phyloP scores from a whole-genome alignment of 2,888 invertebrate species.

The Amaurobius ferox region DNA sequence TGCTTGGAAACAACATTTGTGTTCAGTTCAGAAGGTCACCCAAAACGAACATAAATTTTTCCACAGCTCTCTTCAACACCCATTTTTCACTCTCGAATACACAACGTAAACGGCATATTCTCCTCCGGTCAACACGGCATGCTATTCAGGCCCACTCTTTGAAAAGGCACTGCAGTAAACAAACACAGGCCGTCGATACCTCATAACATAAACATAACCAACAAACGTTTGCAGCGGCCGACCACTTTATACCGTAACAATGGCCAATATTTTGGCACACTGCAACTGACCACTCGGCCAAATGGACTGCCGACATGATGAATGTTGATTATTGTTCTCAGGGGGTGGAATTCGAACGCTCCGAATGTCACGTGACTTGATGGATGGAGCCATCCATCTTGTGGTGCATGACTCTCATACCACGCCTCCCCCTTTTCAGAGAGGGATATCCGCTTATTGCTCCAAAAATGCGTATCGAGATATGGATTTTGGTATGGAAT shows the following conservation, averaged over 20 bases:
- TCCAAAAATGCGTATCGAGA: neutral
- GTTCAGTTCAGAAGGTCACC: neutral
- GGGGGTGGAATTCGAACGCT: constrained; percentile 22
- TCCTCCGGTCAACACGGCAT: neutral
- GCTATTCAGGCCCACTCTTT: neutral
- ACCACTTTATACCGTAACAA: neutral
- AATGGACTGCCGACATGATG: constrained; percentile 64
- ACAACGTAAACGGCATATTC: neutral
- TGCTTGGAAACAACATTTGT: constrained; percentile 9
- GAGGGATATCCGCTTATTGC: neutral
- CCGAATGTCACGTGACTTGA: constrained; percentile 54
- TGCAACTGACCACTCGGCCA: constrained; percentile 67
- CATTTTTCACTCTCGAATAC: neutral
- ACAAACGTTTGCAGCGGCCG: neutral
- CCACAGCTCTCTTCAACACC: neutral
- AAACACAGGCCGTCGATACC: neutral
- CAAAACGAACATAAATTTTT: neutral
- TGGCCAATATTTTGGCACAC: constrained; percentile 58
- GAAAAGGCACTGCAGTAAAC: neutral
- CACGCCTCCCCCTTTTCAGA: neutral
- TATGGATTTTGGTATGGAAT: neutral
- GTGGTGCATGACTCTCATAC: neutral
- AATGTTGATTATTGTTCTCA: constrained; percentile 69
- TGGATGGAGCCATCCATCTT: constrained; percentile 67
- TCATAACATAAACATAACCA: neutral